Conservation (phyloP, 1,140 invertebrate genomes). For the Apis florea region DNA sequence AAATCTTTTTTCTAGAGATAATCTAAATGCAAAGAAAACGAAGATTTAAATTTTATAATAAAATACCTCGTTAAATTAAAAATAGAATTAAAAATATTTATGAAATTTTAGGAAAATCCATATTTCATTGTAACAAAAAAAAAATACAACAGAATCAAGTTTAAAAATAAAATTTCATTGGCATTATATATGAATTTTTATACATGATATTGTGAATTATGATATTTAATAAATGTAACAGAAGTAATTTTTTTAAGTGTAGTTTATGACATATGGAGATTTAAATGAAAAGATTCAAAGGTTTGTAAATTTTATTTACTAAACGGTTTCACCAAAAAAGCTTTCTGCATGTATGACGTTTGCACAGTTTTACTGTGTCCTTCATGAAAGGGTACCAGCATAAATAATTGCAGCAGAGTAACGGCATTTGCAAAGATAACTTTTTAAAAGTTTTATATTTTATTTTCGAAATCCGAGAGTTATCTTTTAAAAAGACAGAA, state of each 20-base stretch:
- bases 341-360: neutral
- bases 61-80: too few species aligned
- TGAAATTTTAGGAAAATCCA: neutral
- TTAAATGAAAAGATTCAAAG: neutral
- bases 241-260: too few species aligned
- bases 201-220: neutral
- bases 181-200: too few species aligned
- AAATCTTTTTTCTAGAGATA: too few species aligned
- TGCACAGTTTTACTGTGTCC: too few species aligned
- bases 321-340: neutral
- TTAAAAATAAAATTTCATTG: too few species aligned
- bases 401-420: neutral
- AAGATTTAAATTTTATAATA: too few species aligned
- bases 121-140: neutral
- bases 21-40: too few species aligned
- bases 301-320: neutral
- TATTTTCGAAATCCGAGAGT: neutral
- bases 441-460: constrained; percentile 15
- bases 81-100: too few species aligned
- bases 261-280: neutral
- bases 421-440: neutral
- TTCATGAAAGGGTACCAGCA: neutral
- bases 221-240: neutral
- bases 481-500: too few species aligned
- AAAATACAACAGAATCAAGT: too few species aligned